A percentile compares a stretch with the other conserved stretches of the same genome.
phyloP scores from a whole-genome alignment of 2,113 vertebrate species.

The Platysternon megacephalum region DNA sequence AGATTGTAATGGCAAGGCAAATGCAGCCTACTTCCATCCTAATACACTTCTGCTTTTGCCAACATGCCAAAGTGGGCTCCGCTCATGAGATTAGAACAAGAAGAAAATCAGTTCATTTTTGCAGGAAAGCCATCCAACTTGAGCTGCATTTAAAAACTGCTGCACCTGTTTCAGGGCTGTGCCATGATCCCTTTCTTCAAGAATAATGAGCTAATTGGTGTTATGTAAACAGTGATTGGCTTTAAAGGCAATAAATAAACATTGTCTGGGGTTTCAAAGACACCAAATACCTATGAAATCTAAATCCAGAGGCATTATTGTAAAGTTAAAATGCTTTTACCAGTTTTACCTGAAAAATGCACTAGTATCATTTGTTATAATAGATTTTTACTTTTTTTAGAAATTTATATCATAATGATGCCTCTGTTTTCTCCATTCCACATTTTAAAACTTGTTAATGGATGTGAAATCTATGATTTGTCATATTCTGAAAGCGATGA shows the following conservation, averaged over 20 bases:
- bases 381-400: not conserved
- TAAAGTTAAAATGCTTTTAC: not conserved
- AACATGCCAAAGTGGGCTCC: slow-evolving; percentile 10
- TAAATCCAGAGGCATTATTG: not conserved
- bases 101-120: slow-evolving; percentile 21
- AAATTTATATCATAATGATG: not conserved
- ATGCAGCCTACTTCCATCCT: slow-evolving; percentile 31
- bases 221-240: slow-evolving; percentile 3
- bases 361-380: not conserved
- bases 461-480: not conserved
- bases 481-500: not conserved
- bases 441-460: not conserved
- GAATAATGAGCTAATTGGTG: slow-evolving; percentile 34
- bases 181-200: not conserved
- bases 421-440: not conserved
- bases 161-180: slow-evolving; percentile 29
- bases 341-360: not conserved
- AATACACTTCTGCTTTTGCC: slow-evolving; percentile 58
- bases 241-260: slow-evolving; percentile 17
- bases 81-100: not conserved
- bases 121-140: not conserved
- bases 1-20: slow-evolving; percentile 31
- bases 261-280: not conserved
- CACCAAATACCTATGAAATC: slow-evolving; percentile 5
- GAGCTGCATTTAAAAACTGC: not conserved